A percentile compares a stretch with the other conserved stretches of the same genome.
These are phyloP conservation scores for Hyphantria cunea DNA, from an alignment of 1,140 invertebrate species.

Conservation along the genomic window DNA sequence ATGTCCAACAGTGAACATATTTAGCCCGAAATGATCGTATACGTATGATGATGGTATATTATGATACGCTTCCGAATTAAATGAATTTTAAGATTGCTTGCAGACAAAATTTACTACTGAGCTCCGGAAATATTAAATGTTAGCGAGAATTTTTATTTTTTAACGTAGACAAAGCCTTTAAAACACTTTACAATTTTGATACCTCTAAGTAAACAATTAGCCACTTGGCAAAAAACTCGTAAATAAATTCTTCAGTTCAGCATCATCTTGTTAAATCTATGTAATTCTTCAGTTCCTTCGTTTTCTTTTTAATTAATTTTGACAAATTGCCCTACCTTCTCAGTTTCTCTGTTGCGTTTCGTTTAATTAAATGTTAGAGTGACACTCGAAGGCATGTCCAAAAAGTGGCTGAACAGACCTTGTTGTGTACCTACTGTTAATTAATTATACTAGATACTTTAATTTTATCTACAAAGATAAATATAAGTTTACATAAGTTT, in stretches of 20 bases:
- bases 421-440: constrained; percentile 25
- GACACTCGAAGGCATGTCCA: constrained; percentile 65
- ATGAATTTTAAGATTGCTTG: no score
- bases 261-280: constrained; percentile 66
- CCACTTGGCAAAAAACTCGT: constrained; percentile 40
- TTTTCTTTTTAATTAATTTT: constrained; percentile 81
- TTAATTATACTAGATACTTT: constrained; percentile 27
- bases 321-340: constrained; percentile 79
- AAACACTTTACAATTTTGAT: no score
- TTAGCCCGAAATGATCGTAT: no score
- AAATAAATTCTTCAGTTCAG: constrained; percentile 47
- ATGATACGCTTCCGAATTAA: no score
- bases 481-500: no score
- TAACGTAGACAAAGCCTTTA: no score
- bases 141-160: no score
- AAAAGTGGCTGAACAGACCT: constrained; percentile 31
- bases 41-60: no score
- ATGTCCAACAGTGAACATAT: no score
- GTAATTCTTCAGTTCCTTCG: constrained; percentile 69
- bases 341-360: constrained; percentile 65
- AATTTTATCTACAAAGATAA: background rate
- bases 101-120: no score
- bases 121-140: no score
- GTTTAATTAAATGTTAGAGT: constrained; percentile 80
- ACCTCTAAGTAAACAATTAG: constrained; percentile 6